Evolutionary conservation across 2,113 vertebrate species (phyloP), one percentile per base, ranked within the genome.

Genomic region (Pelusios castaneus): DNA sequence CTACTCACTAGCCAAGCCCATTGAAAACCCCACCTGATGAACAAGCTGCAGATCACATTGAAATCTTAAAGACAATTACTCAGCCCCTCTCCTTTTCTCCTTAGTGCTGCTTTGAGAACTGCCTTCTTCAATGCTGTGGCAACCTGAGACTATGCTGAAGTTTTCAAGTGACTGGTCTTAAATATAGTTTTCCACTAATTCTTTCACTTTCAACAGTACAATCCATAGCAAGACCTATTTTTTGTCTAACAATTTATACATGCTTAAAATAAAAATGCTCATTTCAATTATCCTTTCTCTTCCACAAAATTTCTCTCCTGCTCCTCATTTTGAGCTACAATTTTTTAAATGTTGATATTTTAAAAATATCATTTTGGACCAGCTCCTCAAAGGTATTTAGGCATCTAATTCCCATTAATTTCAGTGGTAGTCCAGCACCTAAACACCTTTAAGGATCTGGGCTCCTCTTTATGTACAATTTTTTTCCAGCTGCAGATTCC

Each of bases 401-500:
- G 34, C 63, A 38, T 19, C n/a, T 67, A n/a, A 67, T n/a, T 67
- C 60, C 60, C 60, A n/a, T n/a, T 63, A 34, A n/a, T n/a, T 67
- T 67, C 60, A 67, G 34, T 70, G 63, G 17, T 9, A 67, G 34
- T 67, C n/a, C n/a, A 22, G 17, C 16, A 38, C 34, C 16, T 67
- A n/a, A n/a, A 67, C n/a, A 67, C 16, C 63, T 38, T 21, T 70
- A 70, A 38, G n/a, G 38, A 70, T 70, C 9, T 70, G 63, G 17
- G n/a, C 63, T 70, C n/a, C 5, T 70, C 63, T 70, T 38, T 70
- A 70, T 70, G n/a, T 67, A 70, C n/a, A 70, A 10, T 70, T 67
- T 89, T 22, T 22, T 54, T 96, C 80, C 88, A 89, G 77, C 93
- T 95, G 80, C 8, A 0, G 82, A 92, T 94, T 95, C 88, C 45